phyloP scores from a whole-genome alignment of 2,797 vertebrate genomes.

The Peromyscus melanophrys region DNA sequence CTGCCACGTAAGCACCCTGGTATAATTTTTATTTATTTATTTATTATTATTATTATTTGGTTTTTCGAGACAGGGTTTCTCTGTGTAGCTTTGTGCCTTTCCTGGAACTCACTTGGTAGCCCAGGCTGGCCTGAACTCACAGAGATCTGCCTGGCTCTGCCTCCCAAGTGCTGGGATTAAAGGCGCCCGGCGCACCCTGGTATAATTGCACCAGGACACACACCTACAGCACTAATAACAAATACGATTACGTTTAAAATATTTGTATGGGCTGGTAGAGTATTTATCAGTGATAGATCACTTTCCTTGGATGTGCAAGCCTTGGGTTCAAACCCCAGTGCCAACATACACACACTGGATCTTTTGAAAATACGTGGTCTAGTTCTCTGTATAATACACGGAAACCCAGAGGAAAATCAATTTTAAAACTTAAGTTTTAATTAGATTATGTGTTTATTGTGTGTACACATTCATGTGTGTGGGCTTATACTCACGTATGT shows the following conservation, averaged over 20 bases:
- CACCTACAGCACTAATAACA: not conserved
- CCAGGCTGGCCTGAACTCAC: too few relatives aligned
- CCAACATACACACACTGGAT: not conserved
- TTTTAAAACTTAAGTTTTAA: not conserved
- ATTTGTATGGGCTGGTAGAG: not conserved
- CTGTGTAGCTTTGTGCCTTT: too few relatives aligned
- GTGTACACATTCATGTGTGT: not conserved
- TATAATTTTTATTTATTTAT: not conserved
- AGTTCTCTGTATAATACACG: slow-evolving; percentile 44
- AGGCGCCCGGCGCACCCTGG: not conserved
- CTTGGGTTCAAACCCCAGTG: not conserved
- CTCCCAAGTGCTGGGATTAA: too few relatives aligned
- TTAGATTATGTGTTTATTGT: not conserved
- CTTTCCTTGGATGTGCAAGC: not conserved
- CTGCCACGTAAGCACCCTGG: not conserved
- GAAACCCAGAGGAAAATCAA: slow-evolving; percentile 15
- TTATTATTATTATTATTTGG: too few relatives aligned
- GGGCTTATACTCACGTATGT: not conserved
- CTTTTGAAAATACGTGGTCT: not conserved
- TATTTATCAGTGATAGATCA: not conserved
- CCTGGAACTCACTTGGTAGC: too few relatives aligned
- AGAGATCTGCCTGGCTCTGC: too few relatives aligned
- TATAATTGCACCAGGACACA: not conserved
- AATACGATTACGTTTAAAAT: not conserved
- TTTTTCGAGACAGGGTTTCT: too few relatives aligned